Percentiles rank a stretch among this genome's conserved stretches.
phyloP scores from a whole-genome alignment of 1,140 invertebrate genomes.

The Heterodera carotae region DNA sequence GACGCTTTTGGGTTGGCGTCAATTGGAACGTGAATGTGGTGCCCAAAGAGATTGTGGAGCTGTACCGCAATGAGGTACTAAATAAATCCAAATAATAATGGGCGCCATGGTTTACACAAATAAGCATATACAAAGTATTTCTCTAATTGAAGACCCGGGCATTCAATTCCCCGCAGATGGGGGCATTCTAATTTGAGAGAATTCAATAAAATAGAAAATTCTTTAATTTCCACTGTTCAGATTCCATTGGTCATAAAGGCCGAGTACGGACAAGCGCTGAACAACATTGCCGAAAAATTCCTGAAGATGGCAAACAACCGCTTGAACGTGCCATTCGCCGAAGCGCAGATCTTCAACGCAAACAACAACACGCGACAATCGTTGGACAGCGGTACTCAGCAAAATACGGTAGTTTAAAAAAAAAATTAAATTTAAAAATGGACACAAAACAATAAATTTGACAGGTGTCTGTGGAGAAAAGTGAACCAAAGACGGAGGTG shows the following conservation, averaged over 20 bases:
- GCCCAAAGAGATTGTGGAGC: conserved; percentile 16
- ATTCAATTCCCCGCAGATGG: too few relatives aligned
- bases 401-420: not conserved
- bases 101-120: too few relatives aligned
- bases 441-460: too few relatives aligned
- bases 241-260: not conserved
- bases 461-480: too few relatives aligned
- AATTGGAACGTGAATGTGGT: conserved; percentile 28
- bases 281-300: not conserved
- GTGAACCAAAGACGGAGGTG: too few relatives aligned
- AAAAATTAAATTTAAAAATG: too few relatives aligned
- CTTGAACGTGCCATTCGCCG: not conserved
- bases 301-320: not conserved
- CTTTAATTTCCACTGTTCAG: not conserved
- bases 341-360: not conserved
- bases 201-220: too few relatives aligned
- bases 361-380: not conserved
- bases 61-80: conserved; percentile 23
- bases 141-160: too few relatives aligned
- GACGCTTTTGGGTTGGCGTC: conserved; percentile 11
- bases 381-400: not conserved
- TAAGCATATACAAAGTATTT: too few relatives aligned
- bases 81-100: too few relatives aligned
- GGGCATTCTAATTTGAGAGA: too few relatives aligned
- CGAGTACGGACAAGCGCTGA: not conserved